A percentile compares a stretch with the other conserved stretches of the same genome.
phyloP scores from a whole-genome alignment of 2,797 vertebrate species.

The Tolypeutes matacus region DNA sequence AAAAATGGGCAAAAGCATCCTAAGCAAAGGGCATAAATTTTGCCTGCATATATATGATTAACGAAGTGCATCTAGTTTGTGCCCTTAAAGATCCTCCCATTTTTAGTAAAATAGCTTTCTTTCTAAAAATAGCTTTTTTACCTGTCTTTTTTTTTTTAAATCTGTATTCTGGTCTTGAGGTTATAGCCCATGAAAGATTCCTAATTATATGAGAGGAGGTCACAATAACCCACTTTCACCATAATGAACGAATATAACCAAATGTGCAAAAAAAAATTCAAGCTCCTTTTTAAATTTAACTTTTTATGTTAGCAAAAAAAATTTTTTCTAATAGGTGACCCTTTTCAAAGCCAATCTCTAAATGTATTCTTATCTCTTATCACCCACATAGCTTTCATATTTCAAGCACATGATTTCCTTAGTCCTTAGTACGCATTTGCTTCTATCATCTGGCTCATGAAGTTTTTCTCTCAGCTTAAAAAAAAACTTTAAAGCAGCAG shows the following conservation, averaged over 20 bases:
- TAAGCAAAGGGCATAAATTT: neutral
- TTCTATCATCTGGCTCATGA: neutral
- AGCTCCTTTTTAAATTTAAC: neutral
- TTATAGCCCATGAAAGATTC: neutral
- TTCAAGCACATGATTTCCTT: slow-evolving; percentile 20
- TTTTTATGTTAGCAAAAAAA: slow-evolving; percentile 13
- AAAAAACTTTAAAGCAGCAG: neutral
- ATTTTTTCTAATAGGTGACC: neutral
- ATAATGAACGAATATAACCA: neutral
- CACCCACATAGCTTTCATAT: neutral
- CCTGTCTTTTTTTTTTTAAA: neutral
- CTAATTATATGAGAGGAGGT: neutral
- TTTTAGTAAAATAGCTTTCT: slow-evolving; percentile 56
- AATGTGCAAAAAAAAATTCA: slow-evolving; percentile 19
- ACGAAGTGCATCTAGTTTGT: slow-evolving; percentile 27
- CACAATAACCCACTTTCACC: neutral
- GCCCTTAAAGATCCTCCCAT: neutral
- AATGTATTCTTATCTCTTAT: slow-evolving; percentile 33
- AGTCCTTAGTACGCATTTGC: neutral
- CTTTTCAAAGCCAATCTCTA: slow-evolving; percentile 7
- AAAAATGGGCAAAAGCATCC: neutral
- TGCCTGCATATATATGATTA: neutral
- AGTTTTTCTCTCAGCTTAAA: neutral
- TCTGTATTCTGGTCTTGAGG: neutral
- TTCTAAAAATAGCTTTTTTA: neutral